Evolutionary conservation across 2,113 vertebrate genomes (phyloP), one percentile per base, ranked within the genome.

Genomic region (Emydura subglobosa): DNA sequence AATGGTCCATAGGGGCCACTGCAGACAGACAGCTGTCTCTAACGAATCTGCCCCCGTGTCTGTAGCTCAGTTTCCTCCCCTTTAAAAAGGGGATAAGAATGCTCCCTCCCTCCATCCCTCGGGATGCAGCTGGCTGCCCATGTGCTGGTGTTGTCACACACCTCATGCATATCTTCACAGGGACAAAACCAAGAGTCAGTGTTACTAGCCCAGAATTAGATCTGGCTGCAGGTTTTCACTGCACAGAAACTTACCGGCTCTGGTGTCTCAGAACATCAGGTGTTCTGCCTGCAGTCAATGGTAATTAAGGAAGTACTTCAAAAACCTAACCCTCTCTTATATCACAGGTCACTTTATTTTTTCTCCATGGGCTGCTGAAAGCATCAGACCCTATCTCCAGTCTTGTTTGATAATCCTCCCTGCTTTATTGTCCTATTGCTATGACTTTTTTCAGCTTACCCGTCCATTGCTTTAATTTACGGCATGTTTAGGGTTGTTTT

Each of bases 401-500:
- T 29, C n/a, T 8, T 50, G 1, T 0, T 22, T 39, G 31, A 88
- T 27, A 47, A 83, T 10, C 39, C 2, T 21, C 34, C 10, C 61
- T n/a, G 31, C 16, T n/a, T 68, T n/a, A 9, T 19, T 19, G 17
- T 68, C 34, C 61, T 68, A n/a, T 10, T 68, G 31, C 61, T n/a
- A 8, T n/a, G 61, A 68, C 34, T 68, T 47, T 76, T 50, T 12
- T 82, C 93, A 91, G 44, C 74, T 34, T n/a, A 82, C 80, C 61
- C 29, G 61, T 49, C 87, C 44, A 1, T 0, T 27, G 79, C 53
- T 96, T 85, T 86, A 27, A 86, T 65, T 79, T 16, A 89, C 42
- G 86, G 34, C 65, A 19, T 44, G 34, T 6, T 53, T 53, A 54
- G 3, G 1, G 51, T 34, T 79, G 55, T 87, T 57, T 44, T 44